phyloP scores from a whole-genome alignment of 2,113 vertebrate species.

The Etheostoma cragini region DNA sequence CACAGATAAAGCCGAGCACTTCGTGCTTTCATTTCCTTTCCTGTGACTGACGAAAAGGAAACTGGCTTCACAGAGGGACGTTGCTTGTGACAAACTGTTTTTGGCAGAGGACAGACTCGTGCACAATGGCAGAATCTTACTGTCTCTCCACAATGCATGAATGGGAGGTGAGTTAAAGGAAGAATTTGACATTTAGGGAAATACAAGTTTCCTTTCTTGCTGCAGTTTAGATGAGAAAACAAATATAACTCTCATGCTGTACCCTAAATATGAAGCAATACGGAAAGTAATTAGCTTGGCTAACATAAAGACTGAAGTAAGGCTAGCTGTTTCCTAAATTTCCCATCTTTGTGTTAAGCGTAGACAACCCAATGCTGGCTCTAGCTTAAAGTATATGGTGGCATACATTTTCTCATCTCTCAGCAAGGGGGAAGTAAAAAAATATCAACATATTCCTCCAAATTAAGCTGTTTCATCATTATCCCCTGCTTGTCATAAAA shows the following conservation, averaged over 20 bases:
- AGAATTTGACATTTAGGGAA: neutral
- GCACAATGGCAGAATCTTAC: conserved; percentile 17
- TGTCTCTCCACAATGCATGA: conserved; percentile 17
- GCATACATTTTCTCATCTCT: too few species aligned
- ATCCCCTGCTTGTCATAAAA: neutral
- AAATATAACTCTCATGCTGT: too few species aligned
- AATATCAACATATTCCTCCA: neutral
- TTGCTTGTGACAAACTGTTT: neutral
- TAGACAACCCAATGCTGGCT: too few species aligned
- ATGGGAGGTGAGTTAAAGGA: conserved; percentile 64
- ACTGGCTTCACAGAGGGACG: neutral
- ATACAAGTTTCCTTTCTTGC: neutral
- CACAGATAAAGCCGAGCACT: conserved; percentile 19
- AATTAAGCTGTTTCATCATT: neutral
- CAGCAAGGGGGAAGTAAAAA: too few species aligned
- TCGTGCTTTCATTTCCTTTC: conserved; percentile 19
- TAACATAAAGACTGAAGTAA: too few species aligned
- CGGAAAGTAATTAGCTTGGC: too few species aligned
- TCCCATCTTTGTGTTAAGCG: too few species aligned
- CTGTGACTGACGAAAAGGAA: neutral
- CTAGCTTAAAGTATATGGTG: too few species aligned
- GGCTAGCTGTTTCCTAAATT: too few species aligned
- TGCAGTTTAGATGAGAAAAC: neutral
- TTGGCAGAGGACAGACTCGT: neutral
- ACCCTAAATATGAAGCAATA: too few species aligned